Conservation (phyloP, 2,888 invertebrate species). For the Nomada flava region DNA sequence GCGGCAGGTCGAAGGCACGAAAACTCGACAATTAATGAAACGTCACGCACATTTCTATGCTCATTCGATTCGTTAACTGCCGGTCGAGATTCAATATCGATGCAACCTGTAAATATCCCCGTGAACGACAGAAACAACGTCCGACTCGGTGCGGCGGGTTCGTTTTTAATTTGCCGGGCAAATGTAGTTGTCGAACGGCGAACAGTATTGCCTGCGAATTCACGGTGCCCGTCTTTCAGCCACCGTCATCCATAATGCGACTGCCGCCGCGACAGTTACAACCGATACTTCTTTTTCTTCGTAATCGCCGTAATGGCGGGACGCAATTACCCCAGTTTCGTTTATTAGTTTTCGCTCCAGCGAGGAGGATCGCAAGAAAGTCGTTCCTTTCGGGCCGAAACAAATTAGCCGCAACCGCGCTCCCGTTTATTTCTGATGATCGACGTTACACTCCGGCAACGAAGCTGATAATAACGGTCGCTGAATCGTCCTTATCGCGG, state of each 20-base stretch:
- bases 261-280: conserved; percentile 28
- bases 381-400: conserved; percentile 30
- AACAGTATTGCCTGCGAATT: background rate
- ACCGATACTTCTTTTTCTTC: conserved; percentile 51
- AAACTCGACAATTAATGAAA: conserved; percentile 2
- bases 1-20: no score
- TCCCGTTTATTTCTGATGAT: conserved; percentile 15
- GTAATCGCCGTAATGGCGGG: conserved; percentile 50
- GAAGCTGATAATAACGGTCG: background rate
- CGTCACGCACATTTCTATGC: conserved; percentile 1
- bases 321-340: conserved; percentile 55
- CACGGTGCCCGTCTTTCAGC: background rate
- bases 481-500: background rate
- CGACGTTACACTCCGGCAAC: conserved; percentile 16
- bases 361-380: conserved; percentile 18
- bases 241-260: conserved; percentile 29
- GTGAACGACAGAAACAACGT: no score
- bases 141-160: no score
- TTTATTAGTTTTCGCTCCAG: conserved; percentile 44
- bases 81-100: background rate
- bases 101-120: background rate
- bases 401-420: conserved; percentile 27
- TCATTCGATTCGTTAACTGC: background rate
- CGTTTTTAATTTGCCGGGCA: background rate
- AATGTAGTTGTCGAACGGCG: conserved; percentile 16